phyloP scores from a whole-genome alignment of 2,888 invertebrate species.

The Chaetoderma sp. region DNA sequence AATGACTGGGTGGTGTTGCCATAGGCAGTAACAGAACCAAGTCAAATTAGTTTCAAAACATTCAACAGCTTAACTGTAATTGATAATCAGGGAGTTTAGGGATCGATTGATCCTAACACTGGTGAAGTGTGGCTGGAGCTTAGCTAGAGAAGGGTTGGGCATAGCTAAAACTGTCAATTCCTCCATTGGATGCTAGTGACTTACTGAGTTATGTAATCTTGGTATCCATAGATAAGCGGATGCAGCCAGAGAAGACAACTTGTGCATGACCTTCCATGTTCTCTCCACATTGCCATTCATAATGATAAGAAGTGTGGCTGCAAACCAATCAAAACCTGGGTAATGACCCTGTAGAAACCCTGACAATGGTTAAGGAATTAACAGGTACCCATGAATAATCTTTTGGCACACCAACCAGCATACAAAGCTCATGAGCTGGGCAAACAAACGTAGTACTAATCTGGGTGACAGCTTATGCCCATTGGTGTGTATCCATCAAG shows the following conservation, averaged over 20 bases:
- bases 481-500: too few species aligned
- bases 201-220: slow-evolving; percentile 63
- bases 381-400: background rate
- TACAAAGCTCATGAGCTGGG: background rate
- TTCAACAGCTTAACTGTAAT: too few species aligned
- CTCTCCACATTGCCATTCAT: slow-evolving; percentile 62
- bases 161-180: too few species aligned
- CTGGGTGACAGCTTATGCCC: too few species aligned
- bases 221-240: slow-evolving; percentile 67
- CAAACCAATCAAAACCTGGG: slow-evolving; percentile 69
- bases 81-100: too few species aligned
- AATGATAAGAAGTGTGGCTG: slow-evolving; percentile 63
- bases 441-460: background rate
- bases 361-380: background rate
- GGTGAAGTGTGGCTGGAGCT: too few species aligned
- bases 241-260: slow-evolving; percentile 60
- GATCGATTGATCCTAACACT: too few species aligned
- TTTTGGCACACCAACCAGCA: background rate
- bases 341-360: slow-evolving; percentile 38
- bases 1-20: too few species aligned
- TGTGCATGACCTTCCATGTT: slow-evolving; percentile 64
- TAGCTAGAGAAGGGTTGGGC: too few species aligned
- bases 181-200: slow-evolving; percentile 19
- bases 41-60: too few species aligned
- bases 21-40: too few species aligned